These are phyloP conservation scores for Drosophila flavopinicola DNA, from an alignment of 2,888 invertebrate species.

Conservation along the genomic window DNA sequence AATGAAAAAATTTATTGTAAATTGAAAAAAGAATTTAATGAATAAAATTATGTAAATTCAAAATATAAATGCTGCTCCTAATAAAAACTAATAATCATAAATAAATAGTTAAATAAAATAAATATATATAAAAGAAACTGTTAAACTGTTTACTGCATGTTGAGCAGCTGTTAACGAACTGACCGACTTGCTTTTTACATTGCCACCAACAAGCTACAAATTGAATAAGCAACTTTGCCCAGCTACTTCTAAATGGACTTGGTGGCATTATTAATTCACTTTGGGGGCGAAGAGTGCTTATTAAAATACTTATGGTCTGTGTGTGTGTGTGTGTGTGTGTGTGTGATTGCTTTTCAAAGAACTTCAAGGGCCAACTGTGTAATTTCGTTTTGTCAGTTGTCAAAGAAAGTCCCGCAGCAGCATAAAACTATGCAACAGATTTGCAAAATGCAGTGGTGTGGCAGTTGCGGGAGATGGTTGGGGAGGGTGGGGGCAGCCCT, in stretches of 20 bases:
- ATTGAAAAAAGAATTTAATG: too few species aligned
- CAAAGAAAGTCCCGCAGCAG: slow-evolving; percentile 43
- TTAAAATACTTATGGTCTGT: slow-evolving; percentile 29
- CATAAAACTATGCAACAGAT: slow-evolving; percentile 44
- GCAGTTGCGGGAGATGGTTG: not conserved
- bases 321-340: not conserved
- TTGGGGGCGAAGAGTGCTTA: slow-evolving; percentile 32
- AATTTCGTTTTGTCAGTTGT: slow-evolving; percentile 38
- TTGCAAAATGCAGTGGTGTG: slow-evolving; percentile 1
- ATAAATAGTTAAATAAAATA: too few species aligned
- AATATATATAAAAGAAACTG: too few species aligned
- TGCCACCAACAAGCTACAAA: slow-evolving; percentile 1
- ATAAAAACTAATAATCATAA: too few species aligned
- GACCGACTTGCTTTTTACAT: too few species aligned
- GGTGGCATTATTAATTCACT: slow-evolving; percentile 13
- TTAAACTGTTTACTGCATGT: too few species aligned
- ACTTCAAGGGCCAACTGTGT: slow-evolving; percentile 30
- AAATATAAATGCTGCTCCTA: too few species aligned
- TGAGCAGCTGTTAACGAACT: too few species aligned
- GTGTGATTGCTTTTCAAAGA: slow-evolving; percentile 18
- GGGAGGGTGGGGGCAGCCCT: not conserved
- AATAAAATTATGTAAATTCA: too few species aligned
- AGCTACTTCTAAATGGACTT: slow-evolving; percentile 1
- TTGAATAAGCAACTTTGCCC: slow-evolving; percentile 8
- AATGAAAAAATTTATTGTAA: too few species aligned